These are phyloP conservation scores for Pinna nobilis DNA, from an alignment of 1,140 invertebrate species.

Conservation along the genomic window DNA sequence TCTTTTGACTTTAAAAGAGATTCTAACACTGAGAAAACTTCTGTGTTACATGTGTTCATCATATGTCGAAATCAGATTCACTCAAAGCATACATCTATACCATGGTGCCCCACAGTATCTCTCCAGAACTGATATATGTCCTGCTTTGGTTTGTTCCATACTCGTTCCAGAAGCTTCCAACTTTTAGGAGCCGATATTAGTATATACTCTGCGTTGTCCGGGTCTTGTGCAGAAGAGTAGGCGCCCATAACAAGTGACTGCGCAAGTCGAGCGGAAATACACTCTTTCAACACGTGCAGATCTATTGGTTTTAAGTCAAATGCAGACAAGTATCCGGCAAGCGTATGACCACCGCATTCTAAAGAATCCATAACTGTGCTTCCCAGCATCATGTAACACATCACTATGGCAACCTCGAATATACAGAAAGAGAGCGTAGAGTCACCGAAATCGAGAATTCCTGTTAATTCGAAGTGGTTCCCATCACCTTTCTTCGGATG, in stretches of 20 bases:
- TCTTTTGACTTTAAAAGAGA: no score
- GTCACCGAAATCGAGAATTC: constrained; percentile 90
- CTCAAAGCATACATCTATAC: no score
- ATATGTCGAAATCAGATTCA: no score
- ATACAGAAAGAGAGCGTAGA: constrained; percentile 82
- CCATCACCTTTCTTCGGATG: not conserved
- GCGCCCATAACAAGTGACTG: constrained; percentile 88
- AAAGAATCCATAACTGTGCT: constrained; percentile 76
- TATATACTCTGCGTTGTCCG: constrained; percentile 78
- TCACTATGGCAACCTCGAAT: constrained; percentile 87
- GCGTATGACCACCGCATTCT: constrained; percentile 80
- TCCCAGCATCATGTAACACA: constrained; percentile 87
- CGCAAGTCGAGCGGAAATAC: constrained; percentile 84
- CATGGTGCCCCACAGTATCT: no score
- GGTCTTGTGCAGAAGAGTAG: constrained; percentile 83
- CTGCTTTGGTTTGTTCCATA: constrained; percentile 37
- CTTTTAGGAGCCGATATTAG: constrained; percentile 21
- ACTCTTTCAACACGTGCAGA: constrained; percentile 81
- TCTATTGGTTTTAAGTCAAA: constrained; percentile 80
- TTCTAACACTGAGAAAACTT: no score
- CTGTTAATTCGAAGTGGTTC: constrained; percentile 65
- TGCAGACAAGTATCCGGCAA: constrained; percentile 84
- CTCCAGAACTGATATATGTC: no score
- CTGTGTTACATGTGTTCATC: no score
- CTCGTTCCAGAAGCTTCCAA: constrained; percentile 34